Conservation (phyloP, 2,797 vertebrate genomes). For the Rhynchotus rufescens region DNA sequence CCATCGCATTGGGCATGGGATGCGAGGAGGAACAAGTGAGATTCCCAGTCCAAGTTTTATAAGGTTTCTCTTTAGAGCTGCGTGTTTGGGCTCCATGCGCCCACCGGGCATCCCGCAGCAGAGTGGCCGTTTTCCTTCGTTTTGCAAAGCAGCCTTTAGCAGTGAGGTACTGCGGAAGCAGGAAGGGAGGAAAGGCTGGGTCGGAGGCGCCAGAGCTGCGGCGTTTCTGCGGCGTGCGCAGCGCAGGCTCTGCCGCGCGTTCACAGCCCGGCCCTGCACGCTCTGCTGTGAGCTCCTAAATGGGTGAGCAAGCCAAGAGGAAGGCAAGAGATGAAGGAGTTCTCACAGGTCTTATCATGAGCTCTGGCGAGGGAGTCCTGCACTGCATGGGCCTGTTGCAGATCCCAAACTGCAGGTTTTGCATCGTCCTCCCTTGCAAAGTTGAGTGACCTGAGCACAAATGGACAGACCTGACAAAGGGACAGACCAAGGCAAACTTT, state of each 20-base stretch:
- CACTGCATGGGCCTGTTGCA: not conserved
- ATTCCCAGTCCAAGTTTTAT: not conserved
- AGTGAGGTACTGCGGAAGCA: not conserved
- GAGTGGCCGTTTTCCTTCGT: not conserved
- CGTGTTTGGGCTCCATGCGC: not conserved
- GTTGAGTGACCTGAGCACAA: too few relatives aligned
- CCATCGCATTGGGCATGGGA: not conserved
- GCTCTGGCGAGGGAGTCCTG: not conserved
- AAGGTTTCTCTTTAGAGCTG: not conserved
- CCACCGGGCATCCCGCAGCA: fast-evolving
- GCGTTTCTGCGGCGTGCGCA: too few relatives aligned
- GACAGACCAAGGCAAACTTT: not conserved
- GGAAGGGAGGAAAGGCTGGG: not conserved
- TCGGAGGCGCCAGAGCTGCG: too few relatives aligned
- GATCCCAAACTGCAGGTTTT: not conserved
- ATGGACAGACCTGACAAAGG: too few relatives aligned
- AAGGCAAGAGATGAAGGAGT: not conserved
- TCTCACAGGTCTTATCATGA: not conserved
- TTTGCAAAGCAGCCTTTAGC: not conserved
- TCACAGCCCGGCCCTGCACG: not conserved
- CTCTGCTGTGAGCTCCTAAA: not conserved
- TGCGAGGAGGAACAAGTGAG: not conserved
- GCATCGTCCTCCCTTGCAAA: too few relatives aligned
- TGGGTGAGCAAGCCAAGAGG: not conserved
- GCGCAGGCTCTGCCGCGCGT: not conserved